Evolutionary conservation across 2,113 vertebrate species (phyloP).

Genomic region (Spea multiplicata): DNA sequence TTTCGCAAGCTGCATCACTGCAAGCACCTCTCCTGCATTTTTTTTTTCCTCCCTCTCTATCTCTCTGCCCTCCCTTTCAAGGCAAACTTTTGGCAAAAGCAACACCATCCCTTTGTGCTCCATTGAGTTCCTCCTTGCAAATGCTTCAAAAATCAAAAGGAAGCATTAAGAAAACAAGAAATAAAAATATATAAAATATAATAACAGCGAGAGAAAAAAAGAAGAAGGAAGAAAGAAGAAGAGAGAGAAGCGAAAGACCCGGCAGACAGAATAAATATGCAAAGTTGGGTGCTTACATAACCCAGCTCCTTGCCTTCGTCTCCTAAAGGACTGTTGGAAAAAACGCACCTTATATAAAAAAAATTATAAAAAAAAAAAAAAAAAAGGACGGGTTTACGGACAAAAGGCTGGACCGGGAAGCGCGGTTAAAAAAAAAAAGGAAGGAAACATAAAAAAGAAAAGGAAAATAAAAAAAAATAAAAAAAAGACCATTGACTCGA

Average conservation of each 20-base stretch:
- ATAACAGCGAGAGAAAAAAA: background rate
- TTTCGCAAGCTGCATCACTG: constrained; percentile 46
- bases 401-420: background rate
- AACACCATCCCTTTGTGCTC: constrained; percentile 57
- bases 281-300: constrained; percentile 69
- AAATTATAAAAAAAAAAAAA: background rate
- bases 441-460: constrained; percentile 52
- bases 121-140: constrained; percentile 54
- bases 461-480: constrained; percentile 53
- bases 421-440: background rate
- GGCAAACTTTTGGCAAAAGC: constrained; percentile 78
- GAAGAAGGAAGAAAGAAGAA: background rate
- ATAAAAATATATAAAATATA: constrained; percentile 45
- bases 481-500: constrained; percentile 74
- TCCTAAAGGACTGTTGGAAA: constrained; percentile 69
- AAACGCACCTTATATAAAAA: constrained; percentile 32
- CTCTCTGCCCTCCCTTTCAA: constrained; percentile 51
- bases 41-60: constrained; percentile 54
- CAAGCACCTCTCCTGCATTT: constrained; percentile 65
- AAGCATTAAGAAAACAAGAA: constrained; percentile 56
- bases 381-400: constrained; percentile 50
- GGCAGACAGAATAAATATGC: constrained; percentile 78
- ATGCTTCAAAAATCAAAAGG: constrained; percentile 57
- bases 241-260: constrained; percentile 55
- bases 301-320: constrained; percentile 65